A percentile compares a stretch with the other conserved stretches of the same genome.
phyloP scores from a whole-genome alignment of 2,888 invertebrate species.

The Chrysolina americana region DNA sequence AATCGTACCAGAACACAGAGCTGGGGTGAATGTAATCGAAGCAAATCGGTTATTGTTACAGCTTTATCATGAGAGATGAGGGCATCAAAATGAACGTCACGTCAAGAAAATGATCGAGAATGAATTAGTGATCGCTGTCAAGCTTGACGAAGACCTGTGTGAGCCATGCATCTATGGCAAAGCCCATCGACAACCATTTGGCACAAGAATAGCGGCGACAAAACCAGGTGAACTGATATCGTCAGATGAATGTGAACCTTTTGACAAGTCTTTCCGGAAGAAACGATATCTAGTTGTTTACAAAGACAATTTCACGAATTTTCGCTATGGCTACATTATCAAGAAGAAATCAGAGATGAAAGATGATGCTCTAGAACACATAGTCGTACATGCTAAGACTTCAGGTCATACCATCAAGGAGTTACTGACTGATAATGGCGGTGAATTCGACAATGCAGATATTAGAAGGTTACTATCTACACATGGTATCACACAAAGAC shows the following conservation, averaged over 20 bases:
- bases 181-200: constrained; percentile 55
- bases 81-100: constrained; percentile 60
- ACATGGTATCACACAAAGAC: too few species aligned
- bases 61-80: constrained; percentile 59
- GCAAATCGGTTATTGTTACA: constrained; percentile 27
- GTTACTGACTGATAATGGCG: constrained; percentile 58
- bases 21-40: too few species aligned
- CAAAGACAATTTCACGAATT: constrained; percentile 44
- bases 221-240: constrained; percentile 56
- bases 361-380: constrained; percentile 45
- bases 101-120: constrained; percentile 55
- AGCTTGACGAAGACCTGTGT: constrained; percentile 47
- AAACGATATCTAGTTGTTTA: constrained; percentile 19
- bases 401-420: constrained; percentile 56
- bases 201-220: constrained; percentile 38
- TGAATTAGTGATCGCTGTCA: constrained; percentile 47
- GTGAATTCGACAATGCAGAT: constrained; percentile 57
- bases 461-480: constrained; percentile 52
- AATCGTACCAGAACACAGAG: constrained; percentile 44
- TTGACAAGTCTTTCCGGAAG: constrained; percentile 46
- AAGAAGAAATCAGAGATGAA: constrained; percentile 55
- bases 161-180: constrained; percentile 22
- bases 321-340: constrained; percentile 53
- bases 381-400: constrained; percentile 51
- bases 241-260: constrained; percentile 56